phyloP scores from a whole-genome alignment of 2,113 vertebrate genomes.

The Jaculus jaculus region DNA sequence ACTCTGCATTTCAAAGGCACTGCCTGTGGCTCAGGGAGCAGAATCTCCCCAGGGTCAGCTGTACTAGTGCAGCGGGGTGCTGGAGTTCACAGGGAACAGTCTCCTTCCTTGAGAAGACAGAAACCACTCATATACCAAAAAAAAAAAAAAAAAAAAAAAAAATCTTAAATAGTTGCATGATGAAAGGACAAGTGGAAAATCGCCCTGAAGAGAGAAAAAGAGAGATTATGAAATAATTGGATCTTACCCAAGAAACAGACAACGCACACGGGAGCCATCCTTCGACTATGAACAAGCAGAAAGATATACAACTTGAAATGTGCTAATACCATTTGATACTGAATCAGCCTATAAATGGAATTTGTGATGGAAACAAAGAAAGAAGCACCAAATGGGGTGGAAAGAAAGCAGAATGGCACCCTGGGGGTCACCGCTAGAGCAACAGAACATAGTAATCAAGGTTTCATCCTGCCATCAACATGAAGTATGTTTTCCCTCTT shows the following conservation, averaged over 20 bases:
- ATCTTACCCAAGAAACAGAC: constrained; percentile 7
- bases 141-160: too few species aligned
- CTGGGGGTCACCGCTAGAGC: too few species aligned
- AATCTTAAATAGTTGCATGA: background rate
- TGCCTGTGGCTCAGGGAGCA: background rate
- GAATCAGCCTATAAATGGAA: background rate
- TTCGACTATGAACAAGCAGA: constrained; percentile 1
- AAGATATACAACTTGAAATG: constrained; percentile 11
- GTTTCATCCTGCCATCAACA: background rate
- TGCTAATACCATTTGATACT: background rate
- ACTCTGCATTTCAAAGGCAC: background rate
- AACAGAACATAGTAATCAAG: background rate
- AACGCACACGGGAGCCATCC: constrained; percentile 12
- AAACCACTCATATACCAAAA: background rate
- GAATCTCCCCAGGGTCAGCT: background rate
- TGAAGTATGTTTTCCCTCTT: background rate
- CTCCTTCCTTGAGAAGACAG: constrained; percentile 30
- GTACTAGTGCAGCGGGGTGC: too few species aligned
- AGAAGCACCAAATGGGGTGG: background rate
- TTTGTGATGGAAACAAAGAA: background rate
- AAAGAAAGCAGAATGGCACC: background rate
- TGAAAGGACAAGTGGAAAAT: constrained; percentile 27
- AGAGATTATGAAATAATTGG: constrained; percentile 38
- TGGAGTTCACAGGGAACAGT: background rate
- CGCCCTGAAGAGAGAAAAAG: background rate